A percentile compares a stretch with the other conserved stretches of the same genome.
Evolutionary conservation across 1,140 invertebrate species (phyloP).

Genomic region (Drosophila parabipectinata): DNA sequence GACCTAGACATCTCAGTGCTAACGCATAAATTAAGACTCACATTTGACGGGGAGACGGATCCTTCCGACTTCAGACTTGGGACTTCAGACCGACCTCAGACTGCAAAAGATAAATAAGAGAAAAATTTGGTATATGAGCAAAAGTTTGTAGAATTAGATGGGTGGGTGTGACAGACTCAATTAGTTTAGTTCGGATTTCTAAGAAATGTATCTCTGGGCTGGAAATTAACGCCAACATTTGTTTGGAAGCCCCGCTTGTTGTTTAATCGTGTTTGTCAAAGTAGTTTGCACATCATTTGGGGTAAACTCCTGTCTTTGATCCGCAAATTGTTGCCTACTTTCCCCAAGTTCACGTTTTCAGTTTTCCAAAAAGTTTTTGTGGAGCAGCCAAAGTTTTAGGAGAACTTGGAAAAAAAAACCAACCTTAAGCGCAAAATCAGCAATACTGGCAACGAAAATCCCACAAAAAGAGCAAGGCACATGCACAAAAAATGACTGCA

Average conservation of each 20-base stretch:
- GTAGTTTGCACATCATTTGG: constrained; percentile 54
- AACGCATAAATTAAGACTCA: constrained; percentile 79
- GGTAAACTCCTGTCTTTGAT: constrained; percentile 12
- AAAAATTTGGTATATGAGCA: constrained; percentile 34
- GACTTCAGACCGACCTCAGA: constrained; percentile 51
- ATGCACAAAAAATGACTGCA: constrained; percentile 18
- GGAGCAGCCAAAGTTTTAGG: constrained; percentile 13
- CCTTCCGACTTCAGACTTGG: constrained; percentile 52
- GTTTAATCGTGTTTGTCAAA: constrained; percentile 51
- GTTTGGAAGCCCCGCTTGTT: background rate
- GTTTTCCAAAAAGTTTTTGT: constrained; percentile 19
- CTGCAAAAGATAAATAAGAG: constrained; percentile 39
- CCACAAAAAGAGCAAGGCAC: constrained; percentile 20
- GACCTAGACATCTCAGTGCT: constrained; percentile 19
- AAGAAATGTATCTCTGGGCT: constrained; percentile 25
- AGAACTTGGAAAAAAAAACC: background rate
- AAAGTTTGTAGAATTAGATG: constrained; percentile 26
- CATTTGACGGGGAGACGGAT: constrained; percentile 50
- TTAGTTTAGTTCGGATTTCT: constrained; percentile 65
- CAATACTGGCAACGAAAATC: constrained; percentile 9
- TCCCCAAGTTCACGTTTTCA: constrained; percentile 15
- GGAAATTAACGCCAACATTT: constrained; percentile 62
- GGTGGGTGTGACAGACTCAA: constrained; percentile 52
- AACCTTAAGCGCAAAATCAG: constrained; percentile 29
- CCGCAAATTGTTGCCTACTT: constrained; percentile 35